Base-by-base conservation (phyloP, 2,113 vertebrate species). In the Pangasianodon gigas region DNA sequence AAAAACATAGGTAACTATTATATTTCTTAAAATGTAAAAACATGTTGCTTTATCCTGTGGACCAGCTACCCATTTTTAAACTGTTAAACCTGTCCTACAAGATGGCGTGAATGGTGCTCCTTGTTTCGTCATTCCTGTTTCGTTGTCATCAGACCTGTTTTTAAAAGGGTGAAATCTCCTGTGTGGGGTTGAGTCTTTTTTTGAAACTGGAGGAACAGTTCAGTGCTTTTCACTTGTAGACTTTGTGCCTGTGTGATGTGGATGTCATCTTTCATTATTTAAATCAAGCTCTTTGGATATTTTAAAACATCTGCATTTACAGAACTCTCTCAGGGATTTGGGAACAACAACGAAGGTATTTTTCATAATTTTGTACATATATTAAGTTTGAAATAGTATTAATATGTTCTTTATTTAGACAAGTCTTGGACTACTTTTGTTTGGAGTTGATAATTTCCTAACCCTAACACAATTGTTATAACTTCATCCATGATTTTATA, bases 61-160 rank as follows among this genome's bases (percentile, higher is more conserved):
- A 52, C 48, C 32, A 80, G 18, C 79, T 54, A 84, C 56, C 58
- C 1, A 87, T 81, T 79, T 71, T 52, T 89, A 88, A 46, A 87
- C 58, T 85, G 87, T 91, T 89, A 91, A 96, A 96, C 95, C 94
- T 87, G 96, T 96, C 92, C 37, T 92, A 90, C 95, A 84, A 92
- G 93, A 90, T 91, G 91, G 90, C 74, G 92, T 44, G 79, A 82
- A 58, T 91, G 87, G 56, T 58, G 84, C 74, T 91, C 89, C 85
- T 83, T 69, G 75, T 74, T 86, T 91, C 69, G 94, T 94, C 92
- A 93, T 94, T 96, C 95, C 93, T 90, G 95, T 95, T 95, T 93
- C 88, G 41, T 93, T 58, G 91, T 92, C 89, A 92, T 83, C 89
- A 44, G 90, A 93, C 91, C 89, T 88, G 91, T 91, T 90, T 87